Evolutionary conservation across 2,113 vertebrate species (phyloP), one percentile per base, ranked within the genome.

Genomic region (Brachypodius melanocephalos): DNA sequence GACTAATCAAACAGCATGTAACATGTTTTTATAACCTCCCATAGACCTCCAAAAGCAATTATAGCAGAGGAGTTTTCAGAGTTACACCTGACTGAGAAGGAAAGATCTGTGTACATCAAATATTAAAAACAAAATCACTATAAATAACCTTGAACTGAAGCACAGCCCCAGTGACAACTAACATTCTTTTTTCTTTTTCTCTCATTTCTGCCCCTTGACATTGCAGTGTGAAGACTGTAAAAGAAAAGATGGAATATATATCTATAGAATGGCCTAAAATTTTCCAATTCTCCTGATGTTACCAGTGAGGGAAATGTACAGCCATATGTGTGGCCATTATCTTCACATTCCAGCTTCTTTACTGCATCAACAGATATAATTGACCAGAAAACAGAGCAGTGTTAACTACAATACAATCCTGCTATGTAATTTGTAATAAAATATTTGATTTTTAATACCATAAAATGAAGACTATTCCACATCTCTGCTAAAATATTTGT

Each of bases 71-170:
- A 94, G 36, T 69, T 74, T 93, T 80, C 92, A 95, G 72, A 72
- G 81, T 90, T 96, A 91, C 79, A 96, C 75, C 91, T 93, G 91
- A 96, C 83, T 88, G 94, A 94, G 89, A 93, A 42, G 40, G 91
- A 91, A 96, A 95, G 94, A 85, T 94, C 88, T 96, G 93, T 55
- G 78, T 85, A 90, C 75, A 96, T 95, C 85, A 96, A 95, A 95
- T 95, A 95, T 95, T 94, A 95, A 95, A 96, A 94, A 21, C 91
- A 88, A 96, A 89, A 74, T 69, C 91, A 83, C 91, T 96, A 93
- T 96, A 96, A 96, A 94, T 96, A 97, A 91, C 75, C 85, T 85
- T 59, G 45, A 73, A 86, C 81, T 83, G 91, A 94, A 96, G 68
- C 51, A 93, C 36, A 85, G 52, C 31, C 51, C 45, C 51, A 71